A percentile compares a stretch with the other conserved stretches of the same genome.
Evolutionary conservation across 2,113 vertebrate species (phyloP).

Genomic region (Setophaga kirtlandii): DNA sequence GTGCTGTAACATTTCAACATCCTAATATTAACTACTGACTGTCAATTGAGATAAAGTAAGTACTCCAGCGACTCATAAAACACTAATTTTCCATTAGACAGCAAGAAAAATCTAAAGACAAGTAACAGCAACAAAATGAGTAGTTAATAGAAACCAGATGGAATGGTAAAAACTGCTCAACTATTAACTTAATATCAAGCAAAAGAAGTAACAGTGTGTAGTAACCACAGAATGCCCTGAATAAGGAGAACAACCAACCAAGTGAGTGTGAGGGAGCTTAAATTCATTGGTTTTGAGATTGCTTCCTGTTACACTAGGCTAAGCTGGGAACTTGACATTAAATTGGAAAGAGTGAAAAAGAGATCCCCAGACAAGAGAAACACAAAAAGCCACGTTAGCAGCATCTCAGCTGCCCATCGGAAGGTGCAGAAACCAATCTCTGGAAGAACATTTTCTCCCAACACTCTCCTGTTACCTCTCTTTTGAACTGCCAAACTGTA

Average conservation of each 20-base stretch:
- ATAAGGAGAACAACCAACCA: background rate
- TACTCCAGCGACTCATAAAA: background rate
- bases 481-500: background rate
- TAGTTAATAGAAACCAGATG: background rate
- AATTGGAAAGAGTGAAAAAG: background rate
- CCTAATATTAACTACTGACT: background rate
- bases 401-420: background rate
- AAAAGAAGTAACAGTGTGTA: background rate
- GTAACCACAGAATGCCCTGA: background rate
- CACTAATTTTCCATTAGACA: background rate
- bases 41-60: background rate
- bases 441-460: background rate
- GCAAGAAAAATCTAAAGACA: constrained; percentile 23
- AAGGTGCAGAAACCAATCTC: background rate
- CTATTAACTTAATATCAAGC: constrained; percentile 3
- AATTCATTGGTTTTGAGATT: background rate
- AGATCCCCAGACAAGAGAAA: background rate
- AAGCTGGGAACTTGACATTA: background rate
- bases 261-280: background rate
- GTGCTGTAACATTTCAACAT: background rate
- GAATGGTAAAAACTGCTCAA: background rate
- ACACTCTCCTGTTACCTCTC: background rate
- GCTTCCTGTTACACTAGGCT: background rate
- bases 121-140: constrained; percentile 23
- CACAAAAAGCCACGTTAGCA: background rate